Percentiles rank a stretch among this genome's conserved stretches.
These are phyloP conservation scores for Malacoctenus gilli DNA, from an alignment of 2,797 vertebrate species.

Conservation along the genomic window DNA sequence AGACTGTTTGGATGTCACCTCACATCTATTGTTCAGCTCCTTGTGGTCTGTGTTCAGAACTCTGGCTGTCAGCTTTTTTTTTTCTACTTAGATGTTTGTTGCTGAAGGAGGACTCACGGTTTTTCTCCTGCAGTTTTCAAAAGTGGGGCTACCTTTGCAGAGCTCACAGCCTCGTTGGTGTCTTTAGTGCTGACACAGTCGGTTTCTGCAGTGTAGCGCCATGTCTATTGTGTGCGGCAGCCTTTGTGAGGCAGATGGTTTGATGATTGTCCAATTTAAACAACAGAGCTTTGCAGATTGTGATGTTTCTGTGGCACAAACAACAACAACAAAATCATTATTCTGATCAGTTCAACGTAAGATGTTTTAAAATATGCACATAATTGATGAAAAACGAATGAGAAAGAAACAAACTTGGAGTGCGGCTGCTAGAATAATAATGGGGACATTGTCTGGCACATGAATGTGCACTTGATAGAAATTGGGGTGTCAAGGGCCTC, in stretches of 20 bases:
- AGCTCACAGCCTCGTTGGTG: background rate
- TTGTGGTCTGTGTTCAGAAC: slow-evolving; percentile 11
- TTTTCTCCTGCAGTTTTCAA: background rate
- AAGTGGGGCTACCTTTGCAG: slow-evolving; percentile 12
- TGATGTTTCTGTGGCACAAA: slow-evolving; percentile 39
- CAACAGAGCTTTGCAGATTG: slow-evolving; percentile 8
- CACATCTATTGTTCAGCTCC: background rate
- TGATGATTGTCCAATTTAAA: slow-evolving; percentile 14
- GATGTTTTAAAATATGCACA: slow-evolving; percentile 23
- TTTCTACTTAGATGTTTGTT: background rate
- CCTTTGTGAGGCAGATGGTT: slow-evolving; percentile 18
- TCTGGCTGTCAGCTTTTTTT: background rate
- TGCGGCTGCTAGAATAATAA: background rate
- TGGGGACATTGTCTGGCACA: background rate
- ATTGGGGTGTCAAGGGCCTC: background rate
- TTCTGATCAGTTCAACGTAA: slow-evolving; percentile 20
- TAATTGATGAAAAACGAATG: slow-evolving; percentile 8
- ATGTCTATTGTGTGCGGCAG: slow-evolving; percentile 22
- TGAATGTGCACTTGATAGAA: background rate
- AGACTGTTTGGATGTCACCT: background rate
- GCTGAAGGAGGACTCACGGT: background rate
- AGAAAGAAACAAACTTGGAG: background rate
- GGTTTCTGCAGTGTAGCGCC: slow-evolving; percentile 2
- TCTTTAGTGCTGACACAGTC: slow-evolving; percentile 18
- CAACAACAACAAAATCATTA: slow-evolving; percentile 4